Evolutionary conservation across 2,888 invertebrate genomes (phyloP).

Genomic region (Rotaria macrura): DNA sequence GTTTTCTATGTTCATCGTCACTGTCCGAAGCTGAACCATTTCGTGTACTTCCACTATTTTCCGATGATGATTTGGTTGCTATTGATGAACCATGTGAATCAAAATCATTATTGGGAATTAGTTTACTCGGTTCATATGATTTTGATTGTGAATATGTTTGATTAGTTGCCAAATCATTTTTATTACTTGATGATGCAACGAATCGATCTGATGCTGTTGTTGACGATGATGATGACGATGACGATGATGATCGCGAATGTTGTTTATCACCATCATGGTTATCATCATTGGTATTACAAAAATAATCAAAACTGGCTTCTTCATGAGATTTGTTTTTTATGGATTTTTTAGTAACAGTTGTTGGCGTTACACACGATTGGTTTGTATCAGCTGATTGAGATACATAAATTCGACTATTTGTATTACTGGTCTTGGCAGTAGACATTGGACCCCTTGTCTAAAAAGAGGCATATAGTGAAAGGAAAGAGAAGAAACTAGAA

Average conservation of each 20-base stretch:
- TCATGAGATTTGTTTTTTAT: background rate
- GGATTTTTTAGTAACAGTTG: background rate
- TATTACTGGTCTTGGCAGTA: background rate
- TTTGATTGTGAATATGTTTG: background rate
- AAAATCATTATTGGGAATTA: background rate
- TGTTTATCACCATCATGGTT: background rate
- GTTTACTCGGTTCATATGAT: background rate
- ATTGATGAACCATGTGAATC: conserved; percentile 9
- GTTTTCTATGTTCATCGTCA: background rate
- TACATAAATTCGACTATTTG: background rate
- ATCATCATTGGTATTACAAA: background rate
- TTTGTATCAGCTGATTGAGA: background rate
- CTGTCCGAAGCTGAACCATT: background rate
- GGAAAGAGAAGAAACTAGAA: background rate
- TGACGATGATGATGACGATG: background rate
- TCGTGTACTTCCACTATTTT: conserved; percentile 10
- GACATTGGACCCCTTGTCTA: background rate
- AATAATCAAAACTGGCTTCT: background rate
- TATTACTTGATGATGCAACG: background rate
- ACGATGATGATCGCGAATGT: background rate
- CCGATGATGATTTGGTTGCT: conserved; percentile 16
- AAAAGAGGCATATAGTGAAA: background rate
- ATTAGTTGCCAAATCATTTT: background rate
- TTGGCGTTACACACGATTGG: background rate
- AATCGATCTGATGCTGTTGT: background rate